These are phyloP conservation scores for Notoglanidium macrostoma DNA, from an alignment of 2,797 vertebrate genomes.

Conservation along the genomic window DNA sequence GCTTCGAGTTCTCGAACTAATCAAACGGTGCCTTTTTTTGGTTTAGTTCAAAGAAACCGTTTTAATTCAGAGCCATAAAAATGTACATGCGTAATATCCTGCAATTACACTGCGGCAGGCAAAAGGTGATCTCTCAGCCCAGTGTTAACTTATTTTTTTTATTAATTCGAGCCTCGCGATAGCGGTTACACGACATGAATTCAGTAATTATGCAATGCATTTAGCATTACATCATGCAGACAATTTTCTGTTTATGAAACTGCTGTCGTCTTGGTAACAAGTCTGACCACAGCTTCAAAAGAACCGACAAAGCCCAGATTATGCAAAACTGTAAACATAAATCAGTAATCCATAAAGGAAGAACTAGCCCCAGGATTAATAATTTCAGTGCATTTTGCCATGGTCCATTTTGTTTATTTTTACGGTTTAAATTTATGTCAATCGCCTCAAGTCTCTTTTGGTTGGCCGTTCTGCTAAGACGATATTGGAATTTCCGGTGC, in stretches of 20 bases:
- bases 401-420: neutral
- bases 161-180: neutral
- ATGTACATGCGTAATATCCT: neutral
- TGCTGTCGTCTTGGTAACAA: neutral
- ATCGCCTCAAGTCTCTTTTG: neutral
- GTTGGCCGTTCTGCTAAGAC: too few relatives aligned
- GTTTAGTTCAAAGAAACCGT: neutral
- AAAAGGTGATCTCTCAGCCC: too few relatives aligned
- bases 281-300: neutral
- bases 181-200: neutral
- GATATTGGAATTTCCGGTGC: neutral
- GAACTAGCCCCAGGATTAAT: neutral
- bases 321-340: neutral
- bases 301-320: conserved; percentile 2
- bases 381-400: neutral
- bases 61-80: neutral
- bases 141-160: neutral
- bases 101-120: neutral
- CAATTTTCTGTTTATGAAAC: neutral
- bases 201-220: neutral
- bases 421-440: neutral
- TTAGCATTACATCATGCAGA: neutral
- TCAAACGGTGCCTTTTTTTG: neutral
- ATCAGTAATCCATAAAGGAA: neutral
- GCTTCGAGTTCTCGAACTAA: neutral